Evolutionary conservation across 2,888 invertebrate genomes (phyloP).

Genomic region (Apodemia duryi): DNA sequence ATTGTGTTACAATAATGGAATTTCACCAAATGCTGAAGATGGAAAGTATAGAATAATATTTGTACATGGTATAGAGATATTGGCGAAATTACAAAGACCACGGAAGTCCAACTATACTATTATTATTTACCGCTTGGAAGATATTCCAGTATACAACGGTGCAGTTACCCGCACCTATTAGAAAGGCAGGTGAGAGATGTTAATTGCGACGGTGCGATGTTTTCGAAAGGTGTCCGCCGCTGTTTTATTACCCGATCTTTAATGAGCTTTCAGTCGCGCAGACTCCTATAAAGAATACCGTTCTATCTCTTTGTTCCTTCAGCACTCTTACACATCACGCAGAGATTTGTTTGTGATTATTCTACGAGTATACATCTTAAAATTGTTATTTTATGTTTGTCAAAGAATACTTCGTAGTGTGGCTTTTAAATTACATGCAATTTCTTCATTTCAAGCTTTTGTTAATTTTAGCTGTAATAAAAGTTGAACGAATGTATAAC

Average conservation of each 20-base stretch:
- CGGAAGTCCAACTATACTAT: conserved; percentile 1
- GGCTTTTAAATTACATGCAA: not conserved
- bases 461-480: not conserved
- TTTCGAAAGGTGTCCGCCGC: conserved; percentile 28
- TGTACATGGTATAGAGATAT: not conserved
- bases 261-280: conserved; percentile 28
- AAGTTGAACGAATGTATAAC: not conserved
- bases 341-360: not conserved
- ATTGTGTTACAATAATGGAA: too few relatives aligned
- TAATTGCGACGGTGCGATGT: conserved; percentile 12
- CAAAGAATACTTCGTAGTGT: not conserved
- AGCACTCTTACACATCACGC: not conserved
- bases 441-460: not conserved
- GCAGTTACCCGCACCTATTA: conserved; percentile 15
- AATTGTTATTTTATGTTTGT: conserved; percentile 3
- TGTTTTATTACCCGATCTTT: conserved; percentile 30
- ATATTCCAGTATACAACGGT: not conserved
- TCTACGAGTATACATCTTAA: not conserved
- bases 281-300: conserved; percentile 13
- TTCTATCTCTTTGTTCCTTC: conserved; percentile 5
- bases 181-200: conserved; percentile 25
- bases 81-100: not conserved
- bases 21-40: too few relatives aligned
- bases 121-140: conserved; percentile 13
- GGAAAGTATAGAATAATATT: too few relatives aligned